These are phyloP conservation scores for Cochlearius cochlearius DNA, from an alignment of 2,113 vertebrate genomes.

Conservation along the genomic window DNA sequence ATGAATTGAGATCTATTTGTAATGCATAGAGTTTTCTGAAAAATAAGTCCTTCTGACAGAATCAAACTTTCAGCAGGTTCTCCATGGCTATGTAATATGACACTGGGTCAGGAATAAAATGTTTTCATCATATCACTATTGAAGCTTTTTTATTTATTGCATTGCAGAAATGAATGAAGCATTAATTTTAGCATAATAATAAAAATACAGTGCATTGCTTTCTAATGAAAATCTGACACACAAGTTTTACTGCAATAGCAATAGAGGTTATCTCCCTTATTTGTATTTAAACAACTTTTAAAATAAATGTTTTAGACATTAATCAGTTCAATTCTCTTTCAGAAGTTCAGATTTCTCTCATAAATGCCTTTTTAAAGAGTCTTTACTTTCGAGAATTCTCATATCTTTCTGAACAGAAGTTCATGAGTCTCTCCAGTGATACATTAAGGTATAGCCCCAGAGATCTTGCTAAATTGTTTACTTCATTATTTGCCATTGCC, in stretches of 20 bases:
- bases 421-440: not conserved
- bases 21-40: not conserved
- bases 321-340: not conserved
- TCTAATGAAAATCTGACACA: not conserved
- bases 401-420: not conserved
- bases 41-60: not conserved
- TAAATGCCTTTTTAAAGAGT: not conserved
- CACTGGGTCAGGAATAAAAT: not conserved
- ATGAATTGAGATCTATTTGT: not conserved
- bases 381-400: not conserved
- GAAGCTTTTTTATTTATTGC: not conserved
- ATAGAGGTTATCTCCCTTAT: rapidly evolving
- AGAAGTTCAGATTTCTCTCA: not conserved
- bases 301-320: not conserved
- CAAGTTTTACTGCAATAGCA: not conserved
- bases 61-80: not conserved
- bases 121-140: not conserved
- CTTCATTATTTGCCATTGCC: not conserved
- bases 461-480: not conserved
- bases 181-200: not conserved
- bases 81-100: not conserved
- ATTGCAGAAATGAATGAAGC: not conserved
- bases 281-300: not conserved
- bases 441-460: not conserved
- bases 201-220: not conserved